Base-by-base conservation (phyloP, 2,113 vertebrate genomes). In the Nerophis ophidion region DNA sequence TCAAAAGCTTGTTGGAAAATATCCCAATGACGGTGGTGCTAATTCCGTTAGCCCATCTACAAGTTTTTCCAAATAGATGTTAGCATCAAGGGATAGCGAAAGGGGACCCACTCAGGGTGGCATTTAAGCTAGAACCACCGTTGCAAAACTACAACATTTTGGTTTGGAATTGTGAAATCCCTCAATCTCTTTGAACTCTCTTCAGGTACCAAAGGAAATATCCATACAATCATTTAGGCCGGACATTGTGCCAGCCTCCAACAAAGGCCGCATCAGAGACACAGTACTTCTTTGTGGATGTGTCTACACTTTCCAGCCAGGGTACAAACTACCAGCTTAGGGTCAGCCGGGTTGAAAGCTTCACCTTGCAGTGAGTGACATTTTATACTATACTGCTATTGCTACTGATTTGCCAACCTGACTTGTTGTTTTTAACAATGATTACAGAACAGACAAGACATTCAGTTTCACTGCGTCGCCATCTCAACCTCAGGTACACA, bases 381-480 rank as follows among this genome's bases (percentile, higher is more conserved):
- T 17, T 49, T 47, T 7, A 62, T 38, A 3, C 26, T 26, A 26
- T 26, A 26, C 26, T 26, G 4, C 26, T 26, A 26, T 26, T 26
- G 26, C 26, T 26, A 58, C 34, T 47, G 11, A 59, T 33, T 47
- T 34, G 13, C 50, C 33, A 64, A 16, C 47, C 17, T 74, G 63
- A 55, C 16, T 55, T 46, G 56, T 72, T 74, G 11, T 61, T 7
- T 61, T 55, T 1, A 26, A 0, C 10, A 2, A 77, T 60, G 48
- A 15, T 76, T 75, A 40, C 82, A 99, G 96, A 82, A 98, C 96
- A 0, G 83, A 90, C 3, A 84, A 89, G 58, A 87, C 71, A 48
- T 98, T 96, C 87, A 91, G 75, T 84, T 98, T 99, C 82, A 96
- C 93, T 0, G 95, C 97, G n/a, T 98, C 96, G 0, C 96, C 97